Evolutionary conservation across 2,888 invertebrate species (phyloP).

Genomic region (Pollenia labialis): DNA sequence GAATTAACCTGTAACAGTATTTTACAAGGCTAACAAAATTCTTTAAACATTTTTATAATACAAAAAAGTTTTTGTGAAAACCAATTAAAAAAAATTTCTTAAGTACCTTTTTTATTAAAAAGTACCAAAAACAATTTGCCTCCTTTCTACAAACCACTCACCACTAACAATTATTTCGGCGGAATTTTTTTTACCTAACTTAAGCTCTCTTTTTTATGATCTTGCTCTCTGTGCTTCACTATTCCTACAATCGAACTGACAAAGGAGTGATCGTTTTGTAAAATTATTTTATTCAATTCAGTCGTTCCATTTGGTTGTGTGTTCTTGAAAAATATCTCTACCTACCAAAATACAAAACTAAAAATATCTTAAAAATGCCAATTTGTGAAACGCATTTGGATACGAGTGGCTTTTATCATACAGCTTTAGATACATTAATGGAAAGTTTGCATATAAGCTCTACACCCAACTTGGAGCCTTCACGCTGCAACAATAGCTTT

Average conservation of each 20-base stretch:
- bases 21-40: no score
- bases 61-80: no score
- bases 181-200: constrained; percentile 7
- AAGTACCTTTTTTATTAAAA: not conserved
- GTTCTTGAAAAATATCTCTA: constrained; percentile 8
- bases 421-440: constrained; percentile 62
- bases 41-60: no score
- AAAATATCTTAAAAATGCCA: constrained; percentile 42
- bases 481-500: constrained; percentile 37
- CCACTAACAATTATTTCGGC: constrained; percentile 3
- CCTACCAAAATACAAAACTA: not conserved
- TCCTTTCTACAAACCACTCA: not conserved
- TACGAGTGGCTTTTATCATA: constrained; percentile 57
- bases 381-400: constrained; percentile 39
- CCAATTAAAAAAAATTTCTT: no score
- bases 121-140: not conserved
- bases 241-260: not conserved
- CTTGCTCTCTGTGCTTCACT: constrained; percentile 23
- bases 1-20: no score
- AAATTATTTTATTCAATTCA: constrained; percentile 10
- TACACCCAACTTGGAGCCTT: constrained; percentile 38
- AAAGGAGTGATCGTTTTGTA: not conserved
- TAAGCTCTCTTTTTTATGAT: constrained; percentile 3
- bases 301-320: constrained; percentile 24
- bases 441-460: constrained; percentile 54